Base-by-base conservation (phyloP, 35 echinoderm and acorn worm genomes). In the Heliocidaris tuberculata region DNA sequence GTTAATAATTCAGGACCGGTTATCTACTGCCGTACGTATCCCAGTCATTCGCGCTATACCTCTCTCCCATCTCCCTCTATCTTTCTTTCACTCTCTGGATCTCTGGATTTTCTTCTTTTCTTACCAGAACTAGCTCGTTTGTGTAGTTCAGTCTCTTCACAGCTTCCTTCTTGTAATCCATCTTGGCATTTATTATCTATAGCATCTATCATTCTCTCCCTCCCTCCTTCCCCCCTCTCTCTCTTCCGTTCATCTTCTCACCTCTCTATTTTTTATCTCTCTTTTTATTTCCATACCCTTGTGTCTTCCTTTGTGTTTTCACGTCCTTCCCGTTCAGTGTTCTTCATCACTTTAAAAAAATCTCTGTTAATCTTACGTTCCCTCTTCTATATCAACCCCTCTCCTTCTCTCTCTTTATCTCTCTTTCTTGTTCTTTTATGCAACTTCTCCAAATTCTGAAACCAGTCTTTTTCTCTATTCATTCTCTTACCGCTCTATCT, bases 1-100 rank as follows among this genome's bases (percentile, higher is more conserved):
- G 16, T 93, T 59, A 93, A 93, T 93, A 93, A 93, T 93, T 93
- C 91, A 93, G 16, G 27, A 49, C 47, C 48, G 13, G 50, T 59
- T 93, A 93, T 93, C 27, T 93, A 49, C 50, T 6, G 1, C 50
- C 47, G 12, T 19, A 15, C 2, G 2, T 78, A 78, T 8, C 65
- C 65, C 65, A 19, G 65, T 89, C 87, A 32, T 89, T 48, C 87
- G 31, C 30, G 31, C 24, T 42, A 2, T 89, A 31, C 87, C 29
- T 78, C 21, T 78, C 0, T n/a, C 32, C 87, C 35, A 31, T 7
- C 47, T 42, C 31, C 9, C 31, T 30, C 31, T 89, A 13, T 15
- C 12, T 47, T 89, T 89, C 32, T 5, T 13, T 89, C 29, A 32
- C 29, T 89, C 30, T 24, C 87, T 48, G 17, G 47, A 6, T 89